These are phyloP conservation scores for Diarsia rubi DNA, from an alignment of 2,888 invertebrate genomes.

Conservation along the genomic window DNA sequence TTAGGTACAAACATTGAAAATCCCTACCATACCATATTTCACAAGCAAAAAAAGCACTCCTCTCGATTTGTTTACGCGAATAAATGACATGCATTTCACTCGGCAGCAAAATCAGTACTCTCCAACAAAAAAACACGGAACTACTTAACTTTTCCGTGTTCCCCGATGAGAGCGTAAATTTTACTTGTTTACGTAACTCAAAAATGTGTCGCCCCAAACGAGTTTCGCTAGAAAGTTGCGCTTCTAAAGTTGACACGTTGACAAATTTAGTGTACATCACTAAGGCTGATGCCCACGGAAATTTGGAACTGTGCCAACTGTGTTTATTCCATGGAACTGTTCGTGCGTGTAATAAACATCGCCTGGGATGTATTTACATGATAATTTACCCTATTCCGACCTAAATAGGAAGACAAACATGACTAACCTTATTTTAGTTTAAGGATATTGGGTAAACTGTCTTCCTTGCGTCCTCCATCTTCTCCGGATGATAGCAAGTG, in stretches of 20 bases:
- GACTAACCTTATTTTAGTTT: slow-evolving; percentile 63
- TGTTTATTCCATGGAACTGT: slow-evolving; percentile 78
- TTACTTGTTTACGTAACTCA: slow-evolving; percentile 54
- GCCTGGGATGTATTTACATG: slow-evolving; percentile 76
- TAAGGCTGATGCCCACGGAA: slow-evolving; percentile 66
- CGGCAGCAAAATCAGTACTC: slow-evolving; percentile 20
- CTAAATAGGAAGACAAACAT: slow-evolving; percentile 65
- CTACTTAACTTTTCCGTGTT: slow-evolving; percentile 13
- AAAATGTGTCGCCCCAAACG: slow-evolving; percentile 51
- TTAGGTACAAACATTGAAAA: neutral
- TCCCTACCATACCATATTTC: neutral
- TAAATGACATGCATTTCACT: slow-evolving; percentile 18
- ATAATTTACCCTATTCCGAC: slow-evolving; percentile 66
- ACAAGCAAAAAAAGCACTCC: neutral
- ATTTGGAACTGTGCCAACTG: slow-evolving; percentile 81
- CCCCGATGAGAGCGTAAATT: slow-evolving; percentile 40
- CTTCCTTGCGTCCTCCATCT: slow-evolving; percentile 35
- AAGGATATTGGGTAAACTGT: slow-evolving; percentile 55
- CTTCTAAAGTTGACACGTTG: slow-evolving; percentile 72
- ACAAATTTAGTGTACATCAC: slow-evolving; percentile 76
- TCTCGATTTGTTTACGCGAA: neutral
- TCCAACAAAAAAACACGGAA: slow-evolving; percentile 11
- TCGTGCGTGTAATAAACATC: slow-evolving; percentile 78
- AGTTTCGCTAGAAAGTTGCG: slow-evolving; percentile 54
- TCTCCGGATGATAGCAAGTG: slow-evolving; percentile 10